Evolutionary conservation across 2,888 invertebrate genomes (phyloP).

Genomic region (Lysandra bellargus): DNA sequence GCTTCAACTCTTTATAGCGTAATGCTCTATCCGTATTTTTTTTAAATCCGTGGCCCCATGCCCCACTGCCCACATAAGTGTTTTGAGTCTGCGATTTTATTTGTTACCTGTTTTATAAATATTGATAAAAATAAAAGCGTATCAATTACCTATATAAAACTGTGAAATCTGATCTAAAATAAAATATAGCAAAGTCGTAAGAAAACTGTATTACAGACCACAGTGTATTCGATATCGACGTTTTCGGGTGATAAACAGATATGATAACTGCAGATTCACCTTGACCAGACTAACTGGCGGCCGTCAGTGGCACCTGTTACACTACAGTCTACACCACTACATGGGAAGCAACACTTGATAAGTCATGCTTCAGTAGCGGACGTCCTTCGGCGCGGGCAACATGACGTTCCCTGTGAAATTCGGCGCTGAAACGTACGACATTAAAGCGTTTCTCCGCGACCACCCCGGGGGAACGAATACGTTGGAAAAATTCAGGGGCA

Average conservation of each 20-base stretch:
- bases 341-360: conserved; percentile 40
- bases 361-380: conserved; percentile 43
- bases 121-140: too few relatives aligned
- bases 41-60: too few relatives aligned
- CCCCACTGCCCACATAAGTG: too few relatives aligned
- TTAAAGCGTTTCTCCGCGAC: conserved; percentile 83
- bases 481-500: conserved; percentile 78
- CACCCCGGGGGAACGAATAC: conserved; percentile 88
- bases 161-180: not conserved
- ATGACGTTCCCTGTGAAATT: conserved; percentile 64
- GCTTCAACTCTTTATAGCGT: too few relatives aligned
- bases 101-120: too few relatives aligned
- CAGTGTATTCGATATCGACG: not conserved
- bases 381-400: conserved; percentile 41
- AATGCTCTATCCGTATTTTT: too few relatives aligned
- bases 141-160: not conserved
- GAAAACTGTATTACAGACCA: not conserved
- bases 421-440: conserved; percentile 81
- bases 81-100: too few relatives aligned
- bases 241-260: conserved; percentile 19
- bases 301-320: conserved; percentile 38
- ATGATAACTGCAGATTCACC: conserved; percentile 19
- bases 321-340: conserved; percentile 34
- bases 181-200: not conserved
- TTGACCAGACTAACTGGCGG: conserved; percentile 7